A percentile compares a stretch with the other conserved stretches of the same genome.
Conservation (phyloP, 2,888 invertebrate genomes). For the Melieria crassipennis region DNA sequence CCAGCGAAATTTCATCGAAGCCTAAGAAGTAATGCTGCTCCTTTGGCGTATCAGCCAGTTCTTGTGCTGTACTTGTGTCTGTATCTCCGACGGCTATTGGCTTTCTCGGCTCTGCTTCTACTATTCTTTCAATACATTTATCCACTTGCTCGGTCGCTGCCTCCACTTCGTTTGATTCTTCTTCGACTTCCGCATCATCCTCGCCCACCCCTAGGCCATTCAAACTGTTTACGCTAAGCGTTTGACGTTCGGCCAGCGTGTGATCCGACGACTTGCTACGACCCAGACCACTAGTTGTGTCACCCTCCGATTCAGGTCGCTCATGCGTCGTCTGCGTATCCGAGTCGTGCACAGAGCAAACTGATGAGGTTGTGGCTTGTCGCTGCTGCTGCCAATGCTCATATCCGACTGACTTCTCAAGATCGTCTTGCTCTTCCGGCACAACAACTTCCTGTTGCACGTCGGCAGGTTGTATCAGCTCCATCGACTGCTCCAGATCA, state of each 20-base stretch:
- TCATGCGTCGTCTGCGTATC: constrained; percentile 37
- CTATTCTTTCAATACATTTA: too few species aligned
- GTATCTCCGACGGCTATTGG: not conserved
- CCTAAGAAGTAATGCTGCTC: constrained; percentile 21
- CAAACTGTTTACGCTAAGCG: constrained; percentile 32
- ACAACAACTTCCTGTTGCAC: constrained; percentile 63
- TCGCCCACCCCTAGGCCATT: constrained; percentile 28
- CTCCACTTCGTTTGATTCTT: constrained; percentile 5
- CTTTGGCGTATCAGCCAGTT: constrained; percentile 18
- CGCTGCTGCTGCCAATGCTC: constrained; percentile 63
- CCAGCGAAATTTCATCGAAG: constrained; percentile 34
- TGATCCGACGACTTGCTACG: constrained; percentile 56
- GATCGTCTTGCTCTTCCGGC: constrained; percentile 75
- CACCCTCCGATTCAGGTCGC: constrained; percentile 50
- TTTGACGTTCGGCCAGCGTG: constrained; percentile 28
- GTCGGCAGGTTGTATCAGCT: constrained; percentile 4
- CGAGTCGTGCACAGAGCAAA: constrained; percentile 45
- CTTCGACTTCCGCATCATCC: constrained; percentile 25
- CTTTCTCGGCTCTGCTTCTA: not conserved
- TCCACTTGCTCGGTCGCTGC: constrained; percentile 1
- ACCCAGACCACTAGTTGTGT: constrained; percentile 53
- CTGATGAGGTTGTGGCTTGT: constrained; percentile 58
- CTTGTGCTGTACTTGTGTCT: constrained; percentile 12
- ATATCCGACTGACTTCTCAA: constrained; percentile 76
- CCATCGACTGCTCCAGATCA: constrained; percentile 1